A percentile compares a stretch with the other conserved stretches of the same genome.
Evolutionary conservation across 1,140 invertebrate species (phyloP).

Genomic region (Cecropterus lyciades): DNA sequence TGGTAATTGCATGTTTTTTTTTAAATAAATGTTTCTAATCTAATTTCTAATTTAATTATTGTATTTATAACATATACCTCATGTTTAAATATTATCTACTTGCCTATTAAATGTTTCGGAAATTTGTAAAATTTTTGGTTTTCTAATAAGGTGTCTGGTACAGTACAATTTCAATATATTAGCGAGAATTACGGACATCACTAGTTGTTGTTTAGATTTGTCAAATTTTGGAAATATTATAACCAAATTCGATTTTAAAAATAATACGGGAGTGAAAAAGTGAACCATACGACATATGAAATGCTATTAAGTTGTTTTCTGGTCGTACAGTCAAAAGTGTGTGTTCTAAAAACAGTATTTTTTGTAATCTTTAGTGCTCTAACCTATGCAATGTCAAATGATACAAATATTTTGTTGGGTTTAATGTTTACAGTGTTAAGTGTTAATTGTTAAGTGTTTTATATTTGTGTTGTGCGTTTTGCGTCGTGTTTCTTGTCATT

Average conservation of each 20-base stretch:
- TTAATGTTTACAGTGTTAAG: not conserved
- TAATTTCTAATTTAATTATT: no score
- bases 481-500: not conserved
- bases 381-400: not conserved
- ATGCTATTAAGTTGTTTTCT: not conserved
- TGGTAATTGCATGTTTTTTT: no score
- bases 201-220: slow-evolving; percentile 51
- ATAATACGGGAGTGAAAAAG: not conserved
- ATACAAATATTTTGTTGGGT: not conserved
- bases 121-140: no score
- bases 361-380: not conserved
- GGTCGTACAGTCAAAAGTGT: not conserved
- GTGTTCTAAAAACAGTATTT: not conserved
- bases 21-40: no score
- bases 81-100: no score
- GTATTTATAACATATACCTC: no score
- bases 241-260: slow-evolving; percentile 7
- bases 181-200: slow-evolving; percentile 34
- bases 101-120: no score
- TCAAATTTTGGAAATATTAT: slow-evolving; percentile 35
- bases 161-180: not conserved
- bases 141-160: no score
- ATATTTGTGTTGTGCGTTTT: not conserved
- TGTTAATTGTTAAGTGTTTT: not conserved
- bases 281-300: not conserved